These are phyloP conservation scores for Leptodactylus fuscus DNA, from an alignment of 2,113 vertebrate genomes.

Conservation along the genomic window DNA sequence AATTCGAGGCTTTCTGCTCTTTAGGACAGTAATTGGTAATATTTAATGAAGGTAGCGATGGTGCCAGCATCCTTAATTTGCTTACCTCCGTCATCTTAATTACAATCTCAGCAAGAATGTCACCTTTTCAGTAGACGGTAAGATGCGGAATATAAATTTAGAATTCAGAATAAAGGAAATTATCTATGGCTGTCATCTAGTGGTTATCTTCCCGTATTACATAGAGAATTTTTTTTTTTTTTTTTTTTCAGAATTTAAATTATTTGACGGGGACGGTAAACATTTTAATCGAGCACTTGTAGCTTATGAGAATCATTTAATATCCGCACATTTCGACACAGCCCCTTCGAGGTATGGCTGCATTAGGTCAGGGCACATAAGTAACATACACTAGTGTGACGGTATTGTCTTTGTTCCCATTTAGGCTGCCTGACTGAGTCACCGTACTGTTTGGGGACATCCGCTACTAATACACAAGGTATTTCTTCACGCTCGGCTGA, in stretches of 20 bases:
- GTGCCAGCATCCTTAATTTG: conserved; percentile 70
- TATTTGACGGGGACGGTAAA: conserved; percentile 14
- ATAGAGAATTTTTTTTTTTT: conserved; percentile 66
- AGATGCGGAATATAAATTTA: conserved; percentile 71
- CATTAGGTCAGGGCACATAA: conserved; percentile 74
- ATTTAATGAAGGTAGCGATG: conserved; percentile 68
- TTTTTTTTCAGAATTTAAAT: neutral
- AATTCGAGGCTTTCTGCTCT: conserved; percentile 66
- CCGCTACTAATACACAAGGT: conserved; percentile 70
- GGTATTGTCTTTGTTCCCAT: conserved; percentile 70
- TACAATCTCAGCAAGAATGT: conserved; percentile 73
- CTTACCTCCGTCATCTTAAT: conserved; percentile 72
- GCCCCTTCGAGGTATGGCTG: conserved; percentile 69
- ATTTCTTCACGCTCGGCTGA: conserved; percentile 73
- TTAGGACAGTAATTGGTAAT: conserved; percentile 70
- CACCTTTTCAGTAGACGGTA: conserved; percentile 66
- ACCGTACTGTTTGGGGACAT: conserved; percentile 75
- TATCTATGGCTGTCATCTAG: conserved; percentile 98
- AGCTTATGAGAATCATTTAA: conserved; percentile 62
- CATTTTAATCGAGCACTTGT: conserved; percentile 70
- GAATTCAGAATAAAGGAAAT: conserved; percentile 72
- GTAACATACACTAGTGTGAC: conserved; percentile 72
- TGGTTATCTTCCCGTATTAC: conserved; percentile 87
- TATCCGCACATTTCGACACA: conserved; percentile 65
- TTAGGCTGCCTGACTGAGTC: conserved; percentile 74